These are phyloP conservation scores for Blera fallax DNA, from an alignment of 2,888 invertebrate species.

Conservation along the genomic window DNA sequence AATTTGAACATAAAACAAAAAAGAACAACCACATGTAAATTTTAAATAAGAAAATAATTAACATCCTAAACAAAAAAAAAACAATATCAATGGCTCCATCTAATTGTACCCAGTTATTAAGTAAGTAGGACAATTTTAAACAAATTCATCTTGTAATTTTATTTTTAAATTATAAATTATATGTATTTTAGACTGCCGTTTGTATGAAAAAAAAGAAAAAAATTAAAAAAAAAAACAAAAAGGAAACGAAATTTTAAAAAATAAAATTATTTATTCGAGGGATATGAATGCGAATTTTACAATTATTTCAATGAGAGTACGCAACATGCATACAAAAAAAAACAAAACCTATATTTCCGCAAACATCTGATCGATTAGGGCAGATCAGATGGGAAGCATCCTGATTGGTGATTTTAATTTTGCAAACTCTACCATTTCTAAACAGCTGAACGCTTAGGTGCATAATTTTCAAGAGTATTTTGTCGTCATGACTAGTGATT, in stretches of 20 bases:
- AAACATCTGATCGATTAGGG: too few relatives aligned
- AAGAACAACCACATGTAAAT: slow-evolving; percentile 36
- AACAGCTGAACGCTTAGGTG: too few relatives aligned
- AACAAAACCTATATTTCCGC: too few relatives aligned
- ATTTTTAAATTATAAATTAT: slow-evolving; percentile 39
- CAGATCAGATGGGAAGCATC: too few relatives aligned
- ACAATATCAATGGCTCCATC: slow-evolving; percentile 56
- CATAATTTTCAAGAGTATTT: too few relatives aligned
- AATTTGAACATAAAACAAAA: slow-evolving; percentile 9
- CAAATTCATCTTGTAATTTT: slow-evolving; percentile 48
- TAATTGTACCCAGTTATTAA: slow-evolving; percentile 44
- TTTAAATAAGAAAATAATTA: slow-evolving; percentile 34
- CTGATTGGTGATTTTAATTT: too few relatives aligned
- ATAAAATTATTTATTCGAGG: slow-evolving; percentile 20
- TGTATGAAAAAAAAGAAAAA: slow-evolving; percentile 44
- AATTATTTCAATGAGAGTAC: not conserved
- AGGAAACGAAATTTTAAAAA: slow-evolving; percentile 20
- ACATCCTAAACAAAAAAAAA: slow-evolving; percentile 22
- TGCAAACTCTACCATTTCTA: too few relatives aligned
- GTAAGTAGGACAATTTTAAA: slow-evolving; percentile 58
- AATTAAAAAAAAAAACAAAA: slow-evolving; percentile 15
- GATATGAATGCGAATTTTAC: not conserved
- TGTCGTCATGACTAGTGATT: too few relatives aligned
- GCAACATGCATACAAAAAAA: too few relatives aligned
- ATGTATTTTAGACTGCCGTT: slow-evolving; percentile 69